A percentile compares a stretch with the other conserved stretches of the same genome.
Conservation (phyloP, 2,888 invertebrate genomes). For the Hipparchia sbordonii region DNA sequence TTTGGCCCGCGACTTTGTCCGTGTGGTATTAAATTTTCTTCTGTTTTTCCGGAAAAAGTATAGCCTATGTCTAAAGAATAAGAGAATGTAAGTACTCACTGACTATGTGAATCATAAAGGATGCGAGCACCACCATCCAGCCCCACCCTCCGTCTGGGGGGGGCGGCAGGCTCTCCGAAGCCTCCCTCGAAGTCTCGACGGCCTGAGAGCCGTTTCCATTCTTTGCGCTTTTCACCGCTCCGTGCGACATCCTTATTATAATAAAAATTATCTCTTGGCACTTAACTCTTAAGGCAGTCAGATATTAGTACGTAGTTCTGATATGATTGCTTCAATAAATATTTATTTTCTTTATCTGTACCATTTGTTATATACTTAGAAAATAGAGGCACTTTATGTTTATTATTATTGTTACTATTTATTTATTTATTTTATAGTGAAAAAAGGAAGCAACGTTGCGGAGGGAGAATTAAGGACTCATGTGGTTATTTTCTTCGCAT, state of each 20-base stretch:
- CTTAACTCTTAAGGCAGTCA: constrained; percentile 40
- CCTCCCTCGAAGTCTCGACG: constrained; percentile 58
- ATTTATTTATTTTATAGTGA: constrained; percentile 36
- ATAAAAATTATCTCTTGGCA: constrained; percentile 44
- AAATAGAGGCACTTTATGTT: constrained; percentile 46
- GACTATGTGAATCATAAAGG: constrained; percentile 97
- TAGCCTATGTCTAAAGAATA: not conserved
- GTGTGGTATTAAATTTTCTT: too few species aligned
- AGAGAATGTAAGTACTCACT: constrained; percentile 85
- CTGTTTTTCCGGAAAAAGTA: too few species aligned
- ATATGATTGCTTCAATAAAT: constrained; percentile 35
- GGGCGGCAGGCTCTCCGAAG: constrained; percentile 79
- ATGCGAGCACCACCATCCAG: constrained; percentile 96
- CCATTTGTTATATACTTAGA: constrained; percentile 34
- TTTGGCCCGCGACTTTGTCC: too few species aligned
- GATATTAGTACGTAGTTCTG: constrained; percentile 15
- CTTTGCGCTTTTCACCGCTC: constrained; percentile 64
- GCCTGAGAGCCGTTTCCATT: constrained; percentile 60
- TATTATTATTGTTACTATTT: constrained; percentile 24
- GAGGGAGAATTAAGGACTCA: constrained; percentile 28
- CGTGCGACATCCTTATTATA: constrained; percentile 68
- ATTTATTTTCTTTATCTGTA: constrained; percentile 16
- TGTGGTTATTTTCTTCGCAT: constrained; percentile 41
- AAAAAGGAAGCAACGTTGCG: constrained; percentile 40
- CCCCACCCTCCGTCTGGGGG: constrained; percentile 98